Conservation (phyloP, 2,113 vertebrate genomes). For the Phrynosoma platyrhinos region DNA sequence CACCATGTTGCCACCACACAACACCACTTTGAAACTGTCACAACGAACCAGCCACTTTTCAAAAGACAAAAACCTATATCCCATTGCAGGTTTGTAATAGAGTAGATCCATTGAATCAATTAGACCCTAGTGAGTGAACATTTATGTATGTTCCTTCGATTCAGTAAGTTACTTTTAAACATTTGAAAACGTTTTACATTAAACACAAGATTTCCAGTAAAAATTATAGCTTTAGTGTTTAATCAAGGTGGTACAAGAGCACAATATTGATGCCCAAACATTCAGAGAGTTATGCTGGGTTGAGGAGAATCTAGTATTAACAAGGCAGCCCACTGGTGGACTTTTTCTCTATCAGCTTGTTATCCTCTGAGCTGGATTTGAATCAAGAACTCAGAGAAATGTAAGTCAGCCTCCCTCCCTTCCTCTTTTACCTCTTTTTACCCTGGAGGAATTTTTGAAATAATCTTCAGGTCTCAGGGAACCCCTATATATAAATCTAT, state of each 20-base stretch:
- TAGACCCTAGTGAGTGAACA: too few relatives aligned
- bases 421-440: too few relatives aligned
- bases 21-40: not conserved
- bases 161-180: too few relatives aligned
- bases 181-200: too few relatives aligned
- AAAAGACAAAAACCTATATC: too few relatives aligned
- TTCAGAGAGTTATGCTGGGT: not conserved
- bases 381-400: conserved; percentile 16
- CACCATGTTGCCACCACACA: too few relatives aligned
- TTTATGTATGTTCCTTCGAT: too few relatives aligned
- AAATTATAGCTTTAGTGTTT: not conserved
- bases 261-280: not conserved
- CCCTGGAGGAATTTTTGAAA: too few relatives aligned
- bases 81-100: too few relatives aligned
- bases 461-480: too few relatives aligned
- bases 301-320: not conserved
- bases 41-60: not conserved
- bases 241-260: not conserved
- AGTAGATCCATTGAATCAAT: too few relatives aligned
- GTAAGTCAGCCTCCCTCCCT: not conserved
- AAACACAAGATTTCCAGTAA: not conserved
- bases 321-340: not conserved
- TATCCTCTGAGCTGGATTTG: not conserved
- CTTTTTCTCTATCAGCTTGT: not conserved
- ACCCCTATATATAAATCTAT: too few relatives aligned